Percentiles rank a stretch among this genome's conserved stretches.
These are phyloP conservation scores for Electrona antarctica DNA, from an alignment of 2,113 vertebrate species.

Conservation along the genomic window DNA sequence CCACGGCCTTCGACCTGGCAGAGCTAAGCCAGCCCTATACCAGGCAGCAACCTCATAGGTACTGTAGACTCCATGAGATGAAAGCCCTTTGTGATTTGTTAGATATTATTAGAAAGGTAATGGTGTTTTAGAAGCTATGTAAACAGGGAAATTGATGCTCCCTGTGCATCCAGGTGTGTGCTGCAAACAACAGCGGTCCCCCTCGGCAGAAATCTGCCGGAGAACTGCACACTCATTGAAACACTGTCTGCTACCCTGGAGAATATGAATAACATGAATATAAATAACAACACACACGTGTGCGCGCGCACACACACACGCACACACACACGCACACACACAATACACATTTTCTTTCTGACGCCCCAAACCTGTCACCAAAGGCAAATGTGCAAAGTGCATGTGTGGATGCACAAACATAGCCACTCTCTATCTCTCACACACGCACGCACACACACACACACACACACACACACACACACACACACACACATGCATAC, in stretches of 20 bases:
- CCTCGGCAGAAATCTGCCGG: slow-evolving; percentile 52
- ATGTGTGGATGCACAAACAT: neutral
- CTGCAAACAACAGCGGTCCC: slow-evolving; percentile 57
- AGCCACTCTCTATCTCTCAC: neutral
- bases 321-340: slow-evolving; percentile 2
- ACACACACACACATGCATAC: too few species aligned
- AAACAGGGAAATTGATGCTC: slow-evolving; percentile 15
- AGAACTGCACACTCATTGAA: slow-evolving; percentile 47
- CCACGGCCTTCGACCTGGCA: neutral
- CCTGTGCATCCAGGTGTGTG: slow-evolving; percentile 69
- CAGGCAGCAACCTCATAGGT: slow-evolving; percentile 15
- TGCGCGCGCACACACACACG: slow-evolving; percentile 43
- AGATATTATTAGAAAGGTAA: slow-evolving; percentile 57
- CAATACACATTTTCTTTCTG: slow-evolving; percentile 16
- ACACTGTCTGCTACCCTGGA: slow-evolving; percentile 48
- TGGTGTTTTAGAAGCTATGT: slow-evolving; percentile 39
- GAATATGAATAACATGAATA: slow-evolving; percentile 60
- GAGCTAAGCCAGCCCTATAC: slow-evolving; percentile 54
- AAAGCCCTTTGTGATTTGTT: slow-evolving; percentile 46
- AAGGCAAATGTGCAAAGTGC: slow-evolving; percentile 40
- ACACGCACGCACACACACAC: slow-evolving; percentile 2
- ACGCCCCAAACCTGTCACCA: slow-evolving; percentile 51
- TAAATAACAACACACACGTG: slow-evolving; percentile 27
- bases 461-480: neutral
- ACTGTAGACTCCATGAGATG: slow-evolving; percentile 52